Conservation (phyloP, 2,888 invertebrate genomes). For the Timandra comae region DNA sequence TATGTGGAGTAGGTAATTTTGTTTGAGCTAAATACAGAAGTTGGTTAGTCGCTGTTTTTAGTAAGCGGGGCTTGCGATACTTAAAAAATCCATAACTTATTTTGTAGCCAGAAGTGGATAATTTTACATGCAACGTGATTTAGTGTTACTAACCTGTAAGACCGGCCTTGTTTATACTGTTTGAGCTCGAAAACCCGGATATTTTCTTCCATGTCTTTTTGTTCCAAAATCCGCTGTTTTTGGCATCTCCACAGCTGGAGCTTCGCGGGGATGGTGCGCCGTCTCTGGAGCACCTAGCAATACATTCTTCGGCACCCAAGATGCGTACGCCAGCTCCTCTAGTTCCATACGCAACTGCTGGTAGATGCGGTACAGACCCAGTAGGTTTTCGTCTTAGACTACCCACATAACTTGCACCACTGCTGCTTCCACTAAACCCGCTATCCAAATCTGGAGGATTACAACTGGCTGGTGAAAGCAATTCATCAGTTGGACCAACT, state of each 20-base stretch:
- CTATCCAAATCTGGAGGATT: slow-evolving; percentile 85
- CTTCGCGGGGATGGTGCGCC: slow-evolving; percentile 55
- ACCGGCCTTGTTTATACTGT: slow-evolving; percentile 81
- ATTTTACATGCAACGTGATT: slow-evolving; percentile 4
- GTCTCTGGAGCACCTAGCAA: slow-evolving; percentile 57
- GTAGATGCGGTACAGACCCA: slow-evolving; percentile 69
- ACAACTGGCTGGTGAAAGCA: slow-evolving; percentile 82
- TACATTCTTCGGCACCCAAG: slow-evolving; percentile 62
- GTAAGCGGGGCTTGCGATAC: slow-evolving; percentile 18
- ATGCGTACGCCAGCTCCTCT: slow-evolving; percentile 69
- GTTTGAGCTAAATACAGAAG: slow-evolving; percentile 61
- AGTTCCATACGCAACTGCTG: slow-evolving; percentile 71
- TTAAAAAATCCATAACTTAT: slow-evolving; percentile 3
- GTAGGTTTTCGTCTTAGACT: slow-evolving; percentile 78
- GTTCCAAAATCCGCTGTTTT: slow-evolving; percentile 80
- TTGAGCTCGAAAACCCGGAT: slow-evolving; percentile 83
- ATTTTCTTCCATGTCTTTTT: slow-evolving; percentile 88
- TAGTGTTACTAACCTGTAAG: slow-evolving; percentile 76
- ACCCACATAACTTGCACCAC: slow-evolving; percentile 87
- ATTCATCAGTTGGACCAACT: slow-evolving; percentile 83
- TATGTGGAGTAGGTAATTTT: slow-evolving; percentile 33
- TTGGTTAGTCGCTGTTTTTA: slow-evolving; percentile 12
- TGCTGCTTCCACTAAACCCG: slow-evolving; percentile 89
- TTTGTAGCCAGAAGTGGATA: background rate
- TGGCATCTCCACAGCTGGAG: slow-evolving; percentile 69